Evolutionary conservation across 2,888 invertebrate species (phyloP), one percentile per base, ranked within the genome.

Genomic region (Callinectes sapidus): DNA sequence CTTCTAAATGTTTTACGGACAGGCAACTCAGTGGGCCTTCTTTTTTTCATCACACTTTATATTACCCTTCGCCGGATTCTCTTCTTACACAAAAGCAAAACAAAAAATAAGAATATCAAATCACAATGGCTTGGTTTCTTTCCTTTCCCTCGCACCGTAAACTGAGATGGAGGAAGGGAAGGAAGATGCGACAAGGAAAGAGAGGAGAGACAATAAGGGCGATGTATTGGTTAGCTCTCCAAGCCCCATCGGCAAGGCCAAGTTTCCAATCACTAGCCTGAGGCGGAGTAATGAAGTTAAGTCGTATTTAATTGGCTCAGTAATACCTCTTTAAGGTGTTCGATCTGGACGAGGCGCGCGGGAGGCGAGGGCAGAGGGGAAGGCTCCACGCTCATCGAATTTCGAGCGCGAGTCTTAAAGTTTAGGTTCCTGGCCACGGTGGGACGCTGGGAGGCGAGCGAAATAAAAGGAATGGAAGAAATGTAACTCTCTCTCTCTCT

Each of bases 261-360:
- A 81, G 35, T 77, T 81, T 77, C 88, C 91, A 48, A 77, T 88
- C 77, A 77, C 87, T 71, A n/a, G 32, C 91, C 92, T 90, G 89
- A 89, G 92, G 90, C 89, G 90, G 61, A 66, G 92, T 92, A 92
- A 92, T 92, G 92, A 92, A 92, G 92, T 89, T 92, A 92, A 92
- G 89, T 89, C 92, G 89, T 89, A 92, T 92, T 92, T 92, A 92
- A 92, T 92, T 92, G 92, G 92, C 90, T 89, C 86, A 54, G 92
- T 92, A 92, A 92, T 92, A 77, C 92, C 92, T 92, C 90, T 90
- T 92, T 89, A 86, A 89, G 61, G 55, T 81, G 81, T 81, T 81
- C 81, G 81, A 81, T 81, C 81, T 81, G 35, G 32, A 81, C 32
- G 81, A 81, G 81, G 81, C 16, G 14, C 35, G 32, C 8, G 35